phyloP scores from a whole-genome alignment of 2,797 vertebrate species.

The Lagorchestes hirsutus region DNA sequence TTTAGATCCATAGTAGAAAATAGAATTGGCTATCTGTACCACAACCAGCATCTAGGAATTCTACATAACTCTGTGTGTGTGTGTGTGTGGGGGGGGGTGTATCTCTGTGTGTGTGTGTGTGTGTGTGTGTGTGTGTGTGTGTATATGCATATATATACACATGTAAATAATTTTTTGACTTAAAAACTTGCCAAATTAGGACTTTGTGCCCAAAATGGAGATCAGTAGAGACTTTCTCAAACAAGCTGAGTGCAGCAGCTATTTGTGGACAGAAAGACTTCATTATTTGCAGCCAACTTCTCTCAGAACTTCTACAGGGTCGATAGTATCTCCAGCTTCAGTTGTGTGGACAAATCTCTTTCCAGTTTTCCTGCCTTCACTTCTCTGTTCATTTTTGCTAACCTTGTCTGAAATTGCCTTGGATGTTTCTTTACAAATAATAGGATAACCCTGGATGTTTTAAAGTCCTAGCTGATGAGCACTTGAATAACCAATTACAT shows the following conservation, averaged over 20 bases:
- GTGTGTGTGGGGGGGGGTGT: too few species aligned
- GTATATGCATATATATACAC: too few species aligned
- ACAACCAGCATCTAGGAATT: background rate
- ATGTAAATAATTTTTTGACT: too few species aligned
- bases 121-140: too few species aligned
- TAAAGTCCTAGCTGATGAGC: background rate
- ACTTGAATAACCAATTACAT: conserved; percentile 91
- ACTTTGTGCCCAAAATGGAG: background rate
- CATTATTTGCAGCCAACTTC: background rate
- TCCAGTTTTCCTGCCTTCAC: background rate
- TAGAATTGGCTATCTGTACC: background rate
- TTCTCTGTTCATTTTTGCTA: background rate
- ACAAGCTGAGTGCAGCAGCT: background rate
- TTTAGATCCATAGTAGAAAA: background rate
- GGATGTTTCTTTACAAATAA: background rate
- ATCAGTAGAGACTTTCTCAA: background rate
- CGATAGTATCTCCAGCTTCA: background rate
- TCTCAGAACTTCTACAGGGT: background rate
- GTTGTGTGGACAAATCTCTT: background rate
- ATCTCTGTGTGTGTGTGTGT: too few species aligned
- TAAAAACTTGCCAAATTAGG: background rate
- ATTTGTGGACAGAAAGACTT: background rate
- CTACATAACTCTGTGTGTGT: background rate
- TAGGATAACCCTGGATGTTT: background rate
- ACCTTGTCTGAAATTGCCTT: background rate